phyloP scores from a whole-genome alignment of 2,113 vertebrate genomes.

The Ariopsis seemanni region DNA sequence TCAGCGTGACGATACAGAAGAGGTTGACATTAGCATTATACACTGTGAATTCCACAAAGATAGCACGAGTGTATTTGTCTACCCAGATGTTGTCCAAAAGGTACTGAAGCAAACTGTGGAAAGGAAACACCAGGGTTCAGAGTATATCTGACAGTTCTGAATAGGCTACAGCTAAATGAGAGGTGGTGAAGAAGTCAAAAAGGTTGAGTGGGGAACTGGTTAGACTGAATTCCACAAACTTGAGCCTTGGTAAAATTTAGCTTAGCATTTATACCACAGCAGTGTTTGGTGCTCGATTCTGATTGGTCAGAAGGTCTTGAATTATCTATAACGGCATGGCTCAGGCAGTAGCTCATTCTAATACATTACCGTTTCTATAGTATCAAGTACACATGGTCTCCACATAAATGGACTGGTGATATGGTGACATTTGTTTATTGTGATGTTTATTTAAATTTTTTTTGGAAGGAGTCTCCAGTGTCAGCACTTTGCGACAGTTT shows the following conservation, averaged over 20 bases:
- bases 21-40: slow-evolving; percentile 96
- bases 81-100: slow-evolving; percentile 87
- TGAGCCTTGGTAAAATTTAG: not conserved
- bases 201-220: not conserved
- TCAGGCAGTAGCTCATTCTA: not conserved
- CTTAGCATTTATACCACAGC: not conserved
- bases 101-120: slow-evolving; percentile 80
- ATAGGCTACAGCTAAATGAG: not conserved
- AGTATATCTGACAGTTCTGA: not conserved
- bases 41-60: slow-evolving; percentile 92
- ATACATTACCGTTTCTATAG: not conserved
- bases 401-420: not conserved
- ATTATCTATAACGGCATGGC: not conserved
- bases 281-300: not conserved
- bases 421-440: not conserved
- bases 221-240: not conserved
- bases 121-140: not conserved
- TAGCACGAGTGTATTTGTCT: slow-evolving; percentile 84
- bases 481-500: not conserved
- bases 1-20: slow-evolving; percentile 85
- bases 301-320: not conserved
- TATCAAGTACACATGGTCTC: not conserved
- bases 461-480: not conserved
- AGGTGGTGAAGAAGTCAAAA: not conserved
- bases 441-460: not conserved